Percentiles rank a stretch among this genome's conserved stretches.
phyloP scores from a whole-genome alignment of 2,113 vertebrate species.

The Triplophysa siluroides region DNA sequence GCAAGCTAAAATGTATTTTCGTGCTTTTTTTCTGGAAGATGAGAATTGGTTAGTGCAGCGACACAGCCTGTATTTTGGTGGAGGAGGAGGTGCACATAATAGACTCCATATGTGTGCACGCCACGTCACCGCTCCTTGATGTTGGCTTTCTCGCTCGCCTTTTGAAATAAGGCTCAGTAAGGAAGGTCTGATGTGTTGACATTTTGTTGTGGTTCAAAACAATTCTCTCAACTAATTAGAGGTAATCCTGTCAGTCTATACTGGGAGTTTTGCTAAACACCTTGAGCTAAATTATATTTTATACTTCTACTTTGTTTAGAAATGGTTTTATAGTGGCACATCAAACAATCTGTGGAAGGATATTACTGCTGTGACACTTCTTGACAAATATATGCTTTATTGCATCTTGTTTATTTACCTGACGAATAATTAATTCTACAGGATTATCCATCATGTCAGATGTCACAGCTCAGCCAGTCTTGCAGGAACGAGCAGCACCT shows the following conservation, averaged over 20 bases:
- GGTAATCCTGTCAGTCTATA: slow-evolving; percentile 44
- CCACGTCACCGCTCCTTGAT: slow-evolving; percentile 47
- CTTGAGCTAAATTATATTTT: slow-evolving; percentile 38
- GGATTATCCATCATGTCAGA: slow-evolving; percentile 17
- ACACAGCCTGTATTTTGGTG: slow-evolving; percentile 23
- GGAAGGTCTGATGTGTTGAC: slow-evolving; percentile 31
- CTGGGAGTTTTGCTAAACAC: slow-evolving; percentile 33
- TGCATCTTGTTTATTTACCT: slow-evolving; percentile 31
- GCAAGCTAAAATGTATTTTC: slow-evolving; percentile 49
- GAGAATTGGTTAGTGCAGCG: slow-evolving; percentile 39
- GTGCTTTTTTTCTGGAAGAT: slow-evolving; percentile 42
- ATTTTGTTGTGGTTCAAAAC: slow-evolving; percentile 25
- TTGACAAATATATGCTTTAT: slow-evolving; percentile 10
- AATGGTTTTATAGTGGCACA: slow-evolving; percentile 12
- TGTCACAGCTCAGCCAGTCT: neutral
- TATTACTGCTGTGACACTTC: slow-evolving; percentile 21
- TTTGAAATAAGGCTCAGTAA: slow-evolving; percentile 18
- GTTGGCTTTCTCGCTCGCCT: slow-evolving; percentile 14
- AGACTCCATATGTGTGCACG: slow-evolving; percentile 48
- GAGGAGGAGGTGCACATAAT: slow-evolving; percentile 42
- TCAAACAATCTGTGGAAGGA: slow-evolving; percentile 34
- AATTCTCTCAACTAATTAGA: slow-evolving; percentile 44
- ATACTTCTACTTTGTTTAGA: neutral
- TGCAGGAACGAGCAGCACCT: neutral
- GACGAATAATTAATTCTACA: slow-evolving; percentile 36